A percentile compares a stretch with the other conserved stretches of the same genome.
Conservation (phyloP, 2,113 vertebrate species). For the Heloderma charlesbogerti region DNA sequence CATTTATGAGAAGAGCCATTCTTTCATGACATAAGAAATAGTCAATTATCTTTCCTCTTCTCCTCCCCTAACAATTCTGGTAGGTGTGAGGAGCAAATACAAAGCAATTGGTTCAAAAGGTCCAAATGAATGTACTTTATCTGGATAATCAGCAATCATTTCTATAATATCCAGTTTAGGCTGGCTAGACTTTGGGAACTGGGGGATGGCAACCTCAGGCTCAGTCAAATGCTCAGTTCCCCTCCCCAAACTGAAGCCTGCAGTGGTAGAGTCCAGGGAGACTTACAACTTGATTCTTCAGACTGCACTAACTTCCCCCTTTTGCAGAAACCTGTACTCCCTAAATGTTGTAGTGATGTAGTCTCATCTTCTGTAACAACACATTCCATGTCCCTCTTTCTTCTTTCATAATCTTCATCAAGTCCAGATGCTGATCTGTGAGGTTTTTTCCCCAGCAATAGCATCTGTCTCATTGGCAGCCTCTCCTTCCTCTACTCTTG, state of each 20-base stretch:
- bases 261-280: background rate
- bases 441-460: slow-evolving; percentile 68
- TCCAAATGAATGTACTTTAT: background rate
- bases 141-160: background rate
- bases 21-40: background rate
- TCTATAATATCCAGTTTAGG: background rate
- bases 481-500: slow-evolving; percentile 60
- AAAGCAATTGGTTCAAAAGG: background rate
- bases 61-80: background rate
- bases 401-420: slow-evolving; percentile 63
- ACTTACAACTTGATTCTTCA: background rate
- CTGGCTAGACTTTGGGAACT: background rate
- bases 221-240: background rate
- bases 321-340: background rate
- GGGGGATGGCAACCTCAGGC: background rate
- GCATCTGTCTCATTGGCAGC: slow-evolving; percentile 78
- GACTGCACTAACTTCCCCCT: background rate
- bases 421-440: slow-evolving; percentile 71
- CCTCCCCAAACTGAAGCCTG: background rate
- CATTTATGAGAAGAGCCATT: background rate
- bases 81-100: background rate
- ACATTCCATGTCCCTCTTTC: slow-evolving; percentile 32
- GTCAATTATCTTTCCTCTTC: background rate
- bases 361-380: background rate
- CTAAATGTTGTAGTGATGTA: background rate